Percentiles rank a stretch among this genome's conserved stretches.
These are phyloP conservation scores for Onychostruthus taczanowskii DNA, from an alignment of 2,113 vertebrate species.

Conservation along the genomic window DNA sequence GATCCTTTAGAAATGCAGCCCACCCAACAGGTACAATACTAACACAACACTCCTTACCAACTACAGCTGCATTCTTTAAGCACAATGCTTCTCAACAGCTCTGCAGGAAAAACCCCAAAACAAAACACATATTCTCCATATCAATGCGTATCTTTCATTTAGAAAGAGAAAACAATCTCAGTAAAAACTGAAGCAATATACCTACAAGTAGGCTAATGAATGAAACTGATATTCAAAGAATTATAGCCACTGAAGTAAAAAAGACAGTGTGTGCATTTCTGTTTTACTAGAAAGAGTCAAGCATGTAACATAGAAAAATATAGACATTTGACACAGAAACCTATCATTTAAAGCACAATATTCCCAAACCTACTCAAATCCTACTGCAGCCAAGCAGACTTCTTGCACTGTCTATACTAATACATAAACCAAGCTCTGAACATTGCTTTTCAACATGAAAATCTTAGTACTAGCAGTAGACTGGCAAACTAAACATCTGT, in stretches of 20 bases:
- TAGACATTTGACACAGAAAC: background rate
- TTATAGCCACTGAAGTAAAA: background rate
- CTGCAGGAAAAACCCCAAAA: background rate
- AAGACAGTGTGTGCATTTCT: background rate
- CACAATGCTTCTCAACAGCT: background rate
- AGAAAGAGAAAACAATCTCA: background rate
- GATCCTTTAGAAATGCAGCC: constrained; percentile 7
- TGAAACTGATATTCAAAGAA: background rate
- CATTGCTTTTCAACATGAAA: background rate
- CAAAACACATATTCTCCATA: background rate
- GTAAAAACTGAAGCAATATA: background rate
- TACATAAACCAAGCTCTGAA: background rate
- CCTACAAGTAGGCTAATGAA: background rate
- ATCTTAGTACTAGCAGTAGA: background rate
- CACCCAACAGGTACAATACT: background rate
- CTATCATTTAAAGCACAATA: background rate
- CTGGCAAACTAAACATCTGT: background rate
- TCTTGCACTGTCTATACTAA: background rate
- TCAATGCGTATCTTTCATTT: background rate
- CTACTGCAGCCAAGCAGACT: background rate
- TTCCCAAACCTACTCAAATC: background rate
- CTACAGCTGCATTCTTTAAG: constrained; percentile 1
- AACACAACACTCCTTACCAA: constrained; percentile 3
- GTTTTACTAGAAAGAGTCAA: background rate
- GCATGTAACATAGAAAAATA: background rate